phyloP scores from a whole-genome alignment of 1,140 invertebrate species.

The Telenomus remus region DNA sequence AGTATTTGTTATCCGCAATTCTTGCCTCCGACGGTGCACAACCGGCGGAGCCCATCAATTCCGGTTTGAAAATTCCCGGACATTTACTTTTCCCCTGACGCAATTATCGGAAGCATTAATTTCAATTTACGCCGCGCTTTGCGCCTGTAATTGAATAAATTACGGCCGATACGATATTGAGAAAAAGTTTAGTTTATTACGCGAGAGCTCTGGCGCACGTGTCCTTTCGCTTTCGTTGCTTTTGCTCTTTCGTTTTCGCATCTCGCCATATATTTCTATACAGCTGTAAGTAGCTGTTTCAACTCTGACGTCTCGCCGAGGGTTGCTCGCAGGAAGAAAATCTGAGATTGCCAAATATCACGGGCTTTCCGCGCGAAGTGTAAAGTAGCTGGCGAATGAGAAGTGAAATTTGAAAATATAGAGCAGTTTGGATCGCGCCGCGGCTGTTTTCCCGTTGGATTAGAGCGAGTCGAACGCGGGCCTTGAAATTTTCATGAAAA shows the following conservation, averaged over 20 bases:
- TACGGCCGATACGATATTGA: constrained; percentile 16
- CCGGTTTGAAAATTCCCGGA: constrained; percentile 7
- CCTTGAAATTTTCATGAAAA: constrained; percentile 48
- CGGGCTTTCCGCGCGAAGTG: constrained; percentile 42
- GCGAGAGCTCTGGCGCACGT: constrained; percentile 8
- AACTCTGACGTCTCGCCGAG: constrained; percentile 25
- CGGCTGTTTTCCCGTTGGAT: constrained; percentile 32
- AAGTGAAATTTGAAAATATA: constrained; percentile 54
- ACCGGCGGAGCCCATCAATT: constrained; percentile 27
- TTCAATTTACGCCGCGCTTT: constrained; percentile 42
- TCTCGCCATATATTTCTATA: constrained; percentile 45
- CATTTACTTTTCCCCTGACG: constrained; percentile 34
- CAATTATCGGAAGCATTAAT: constrained; percentile 41
- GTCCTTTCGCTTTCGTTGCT: constrained; percentile 14
- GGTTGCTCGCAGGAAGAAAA: constrained; percentile 21
- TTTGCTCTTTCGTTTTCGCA: background rate
- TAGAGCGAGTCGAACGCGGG: constrained; percentile 32
- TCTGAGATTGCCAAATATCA: constrained; percentile 50
- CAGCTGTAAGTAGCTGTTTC: constrained; percentile 44
- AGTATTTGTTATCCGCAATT: constrained; percentile 26
- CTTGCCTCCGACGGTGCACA: constrained; percentile 3
- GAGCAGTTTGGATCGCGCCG: constrained; percentile 32
- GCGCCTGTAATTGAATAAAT: constrained; percentile 47
- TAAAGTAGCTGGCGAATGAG: constrained; percentile 36
- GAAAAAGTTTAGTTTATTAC: constrained; percentile 40